phyloP scores from a whole-genome alignment of 1,140 invertebrate species.

The Gonatopus flavifemur region DNA sequence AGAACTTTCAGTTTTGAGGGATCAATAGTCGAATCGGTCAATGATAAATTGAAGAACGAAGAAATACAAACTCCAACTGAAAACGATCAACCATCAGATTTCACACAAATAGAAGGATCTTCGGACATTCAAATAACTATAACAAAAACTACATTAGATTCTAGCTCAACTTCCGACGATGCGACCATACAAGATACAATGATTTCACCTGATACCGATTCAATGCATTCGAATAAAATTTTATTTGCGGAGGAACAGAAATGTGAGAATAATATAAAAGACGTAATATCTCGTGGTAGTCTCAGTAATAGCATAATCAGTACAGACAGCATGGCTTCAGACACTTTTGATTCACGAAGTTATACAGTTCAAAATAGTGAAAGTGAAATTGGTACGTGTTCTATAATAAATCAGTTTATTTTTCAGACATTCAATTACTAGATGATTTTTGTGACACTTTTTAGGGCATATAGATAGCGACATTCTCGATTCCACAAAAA shows the following conservation, averaged over 20 bases:
- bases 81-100: constrained; percentile 30
- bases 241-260: constrained; percentile 32
- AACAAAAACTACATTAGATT: constrained; percentile 44
- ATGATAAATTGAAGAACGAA: constrained; percentile 18
- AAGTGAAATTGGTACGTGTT: constrained; percentile 49
- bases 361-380: constrained; percentile 46
- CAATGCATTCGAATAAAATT: constrained; percentile 30
- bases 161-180: constrained; percentile 41
- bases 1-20: constrained; percentile 42
- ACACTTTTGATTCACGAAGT: constrained; percentile 45
- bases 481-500: constrained; percentile 49
- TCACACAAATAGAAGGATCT: constrained; percentile 31
- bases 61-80: constrained; percentile 10
- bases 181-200: constrained; percentile 48
- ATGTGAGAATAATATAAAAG: constrained; percentile 21
- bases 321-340: constrained; percentile 44
- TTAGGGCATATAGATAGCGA: constrained; percentile 50
- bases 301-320: constrained; percentile 49
- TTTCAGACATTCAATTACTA: constrained; percentile 19
- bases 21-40: constrained; percentile 17
- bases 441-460: constrained; percentile 43
- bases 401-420: background rate
- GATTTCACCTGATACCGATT: constrained; percentile 53
- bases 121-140: constrained; percentile 44
- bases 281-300: constrained; percentile 31